Evolutionary conservation across 2,113 vertebrate genomes (phyloP), one percentile per base, ranked within the genome.

Genomic region (Stigmatopora nigra): DNA sequence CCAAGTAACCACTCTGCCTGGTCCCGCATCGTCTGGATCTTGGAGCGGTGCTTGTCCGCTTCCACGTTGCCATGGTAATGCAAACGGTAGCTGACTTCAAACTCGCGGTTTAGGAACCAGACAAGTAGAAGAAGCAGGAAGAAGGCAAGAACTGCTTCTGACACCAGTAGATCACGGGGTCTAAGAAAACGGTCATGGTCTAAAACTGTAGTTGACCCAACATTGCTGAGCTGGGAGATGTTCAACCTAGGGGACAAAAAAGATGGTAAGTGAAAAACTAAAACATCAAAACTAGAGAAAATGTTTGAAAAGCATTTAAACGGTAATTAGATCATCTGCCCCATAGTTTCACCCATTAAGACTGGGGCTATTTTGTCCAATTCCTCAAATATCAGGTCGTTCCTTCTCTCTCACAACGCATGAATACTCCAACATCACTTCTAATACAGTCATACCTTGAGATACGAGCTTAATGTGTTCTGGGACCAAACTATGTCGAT

Each of bases 61-160:
- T 99, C 96, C 64, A 97, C 93, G 0, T 97, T 93, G 4, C 97
- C 97, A 0, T 99, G 96, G 89, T 99, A 99, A 88, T 99, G 96
- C 7, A 99, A 92, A 2, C 96, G 94, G 87, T 99, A 98, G 68
- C 95, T 96, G 87, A 99, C 94, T 82, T 99, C 96, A 0, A 98
- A 95, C 85, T 99, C 97, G 0, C 96, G 93, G 68, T 98, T 98
- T 75, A 99, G 91, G 85, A 99, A 98, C 96, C 97, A 99, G 68
- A 99, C 93, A 31, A 99, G 84, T 46, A 99, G 90, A 0, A 99
- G 93, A 36, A 98, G 91, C 55, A 98, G 90, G 76, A 96, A 94
- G 84, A 94, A 92, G 35, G 93, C 92, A 56, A 98, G 87, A 36
- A 92, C 72, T 4, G 91, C 89, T 77, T 99, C 97, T 61, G 89